Evolutionary conservation across 2,797 vertebrate genomes (phyloP).

Genomic region (Pipistrellus pygmaeus): DNA sequence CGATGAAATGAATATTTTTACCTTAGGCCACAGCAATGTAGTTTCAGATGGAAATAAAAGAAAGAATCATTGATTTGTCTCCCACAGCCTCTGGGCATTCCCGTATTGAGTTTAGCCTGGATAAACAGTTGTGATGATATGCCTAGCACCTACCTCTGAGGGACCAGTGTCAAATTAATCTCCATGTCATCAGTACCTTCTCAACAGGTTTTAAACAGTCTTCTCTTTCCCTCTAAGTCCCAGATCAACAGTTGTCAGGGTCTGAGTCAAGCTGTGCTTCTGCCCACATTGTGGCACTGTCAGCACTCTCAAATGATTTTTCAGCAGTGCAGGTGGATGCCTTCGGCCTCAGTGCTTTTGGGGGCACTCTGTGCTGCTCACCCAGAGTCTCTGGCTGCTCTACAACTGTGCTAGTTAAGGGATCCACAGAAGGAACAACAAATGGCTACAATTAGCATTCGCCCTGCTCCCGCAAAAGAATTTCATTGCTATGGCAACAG

Average conservation of each 20-base stretch:
- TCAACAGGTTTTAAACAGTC: constrained; percentile 82
- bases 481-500: constrained; percentile 89
- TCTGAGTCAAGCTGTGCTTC: constrained; percentile 81
- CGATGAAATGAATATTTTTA: constrained; percentile 87
- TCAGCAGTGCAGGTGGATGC: constrained; percentile 80
- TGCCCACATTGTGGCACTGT: constrained; percentile 81
- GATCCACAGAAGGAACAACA: constrained; percentile 87
- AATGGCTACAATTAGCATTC: constrained; percentile 89
- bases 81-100: constrained; percentile 74
- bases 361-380: constrained; percentile 83
- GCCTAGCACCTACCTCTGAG: constrained; percentile 80
- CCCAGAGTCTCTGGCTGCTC: constrained; percentile 85
- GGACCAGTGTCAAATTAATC: constrained; percentile 84
- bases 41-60: constrained; percentile 79
- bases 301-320: constrained; percentile 79
- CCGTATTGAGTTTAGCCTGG: constrained; percentile 68
- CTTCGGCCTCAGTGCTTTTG: constrained; percentile 78
- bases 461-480: constrained; percentile 81
- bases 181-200: constrained; percentile 81
- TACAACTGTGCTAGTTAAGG: constrained; percentile 85
- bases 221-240: constrained; percentile 75
- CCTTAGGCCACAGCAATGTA: constrained; percentile 81
- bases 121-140: constrained; percentile 83
- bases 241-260: constrained; percentile 85
- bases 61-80: constrained; percentile 70